Percentiles rank a stretch among this genome's conserved stretches.
Evolutionary conservation across 2,797 vertebrate species (phyloP).

Genomic region (Lepus townsendii): DNA sequence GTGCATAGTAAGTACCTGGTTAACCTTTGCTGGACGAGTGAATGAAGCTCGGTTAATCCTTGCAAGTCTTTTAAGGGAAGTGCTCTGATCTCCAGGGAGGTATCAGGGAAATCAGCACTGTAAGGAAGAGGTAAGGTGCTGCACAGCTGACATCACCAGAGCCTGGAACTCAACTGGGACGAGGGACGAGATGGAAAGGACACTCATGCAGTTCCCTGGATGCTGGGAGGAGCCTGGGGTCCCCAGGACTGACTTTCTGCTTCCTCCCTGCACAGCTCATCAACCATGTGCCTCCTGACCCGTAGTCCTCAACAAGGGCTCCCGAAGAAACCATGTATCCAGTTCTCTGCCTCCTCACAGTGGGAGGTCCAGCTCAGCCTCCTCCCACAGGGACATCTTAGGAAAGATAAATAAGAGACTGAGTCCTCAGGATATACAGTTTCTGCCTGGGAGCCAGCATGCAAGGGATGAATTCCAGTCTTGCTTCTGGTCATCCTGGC

Average conservation of each 20-base stretch:
- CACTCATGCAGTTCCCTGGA: rapidly evolving
- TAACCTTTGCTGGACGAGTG: not conserved
- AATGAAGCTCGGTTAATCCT: not conserved
- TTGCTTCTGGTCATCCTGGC: too few relatives aligned
- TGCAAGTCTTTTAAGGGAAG: not conserved
- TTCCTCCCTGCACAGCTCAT: too few relatives aligned
- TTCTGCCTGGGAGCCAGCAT: not conserved
- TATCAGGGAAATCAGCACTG: not conserved
- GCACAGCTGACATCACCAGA: not conserved
- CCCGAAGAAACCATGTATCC: not conserved
- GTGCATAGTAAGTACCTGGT: too few relatives aligned
- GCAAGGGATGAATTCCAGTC: not conserved
- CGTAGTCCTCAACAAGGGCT: not conserved
- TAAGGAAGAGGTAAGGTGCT: not conserved
- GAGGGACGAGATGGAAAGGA: rapidly evolving
- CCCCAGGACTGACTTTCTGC: not conserved
- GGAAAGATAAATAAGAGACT: not conserved
- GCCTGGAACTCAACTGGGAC: rapidly evolving
- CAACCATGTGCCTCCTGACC: not conserved
- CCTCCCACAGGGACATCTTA: not conserved
- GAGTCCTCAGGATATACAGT: not conserved
- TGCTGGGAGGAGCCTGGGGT: not conserved
- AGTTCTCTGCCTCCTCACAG: rapidly evolving
- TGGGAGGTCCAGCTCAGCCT: not conserved
- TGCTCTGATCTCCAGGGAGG: not conserved